Conservation (phyloP, 2,113 vertebrate genomes). For the Phylloscopus trochilus region DNA sequence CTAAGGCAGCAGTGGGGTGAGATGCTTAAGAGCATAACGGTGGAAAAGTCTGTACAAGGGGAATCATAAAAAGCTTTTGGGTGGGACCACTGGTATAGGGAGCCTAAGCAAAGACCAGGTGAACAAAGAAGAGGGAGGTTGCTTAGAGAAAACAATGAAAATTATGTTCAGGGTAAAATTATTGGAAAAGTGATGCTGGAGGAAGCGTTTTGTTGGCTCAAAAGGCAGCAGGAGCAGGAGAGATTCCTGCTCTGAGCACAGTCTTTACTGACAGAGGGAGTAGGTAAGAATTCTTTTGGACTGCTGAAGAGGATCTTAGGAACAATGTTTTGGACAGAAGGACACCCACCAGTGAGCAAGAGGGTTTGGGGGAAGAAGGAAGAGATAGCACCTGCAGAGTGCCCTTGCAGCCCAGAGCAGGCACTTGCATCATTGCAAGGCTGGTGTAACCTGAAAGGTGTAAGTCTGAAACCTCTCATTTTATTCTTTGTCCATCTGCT, state of each 20-base stretch:
- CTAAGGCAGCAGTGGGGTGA: not conserved
- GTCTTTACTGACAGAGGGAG: not conserved
- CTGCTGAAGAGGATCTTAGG: not conserved
- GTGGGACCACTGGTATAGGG: not conserved
- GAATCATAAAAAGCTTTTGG: not conserved
- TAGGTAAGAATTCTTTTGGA: not conserved
- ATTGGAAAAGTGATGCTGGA: not conserved
- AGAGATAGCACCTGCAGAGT: not conserved
- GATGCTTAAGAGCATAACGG: not conserved
- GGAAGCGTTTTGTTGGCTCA: not conserved
- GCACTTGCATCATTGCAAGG: not conserved
- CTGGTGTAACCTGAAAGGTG: not conserved
- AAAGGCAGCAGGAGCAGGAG: not conserved
- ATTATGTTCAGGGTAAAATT: not conserved
- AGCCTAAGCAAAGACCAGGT: not conserved
- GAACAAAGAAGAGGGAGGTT: not conserved
- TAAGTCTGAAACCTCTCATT: not conserved
- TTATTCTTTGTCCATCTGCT: not conserved
- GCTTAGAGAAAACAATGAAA: not conserved
- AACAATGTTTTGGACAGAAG: not conserved
- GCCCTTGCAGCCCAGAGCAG: not conserved
- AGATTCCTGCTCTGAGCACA: not conserved
- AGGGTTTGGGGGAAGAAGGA: not conserved
- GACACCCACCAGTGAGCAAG: not conserved
- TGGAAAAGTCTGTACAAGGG: not conserved